Conservation (phyloP, 64 coral and sea anemone genomes). For the Catalaphyllia jardinei region DNA sequence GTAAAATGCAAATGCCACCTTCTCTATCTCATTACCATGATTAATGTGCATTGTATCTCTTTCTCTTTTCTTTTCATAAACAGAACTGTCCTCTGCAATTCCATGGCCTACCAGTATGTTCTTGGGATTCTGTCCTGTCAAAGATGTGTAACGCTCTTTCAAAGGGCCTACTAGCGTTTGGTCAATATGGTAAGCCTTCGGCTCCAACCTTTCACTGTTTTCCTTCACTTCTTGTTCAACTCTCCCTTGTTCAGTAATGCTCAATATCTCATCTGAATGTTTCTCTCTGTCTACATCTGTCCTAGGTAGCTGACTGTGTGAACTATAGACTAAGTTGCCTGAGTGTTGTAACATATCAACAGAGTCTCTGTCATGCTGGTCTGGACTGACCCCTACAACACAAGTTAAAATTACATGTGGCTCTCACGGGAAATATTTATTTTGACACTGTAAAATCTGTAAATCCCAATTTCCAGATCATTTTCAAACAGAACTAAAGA, state of each 20-base stretch:
- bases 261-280: background rate
- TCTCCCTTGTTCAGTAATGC: background rate
- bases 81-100: background rate
- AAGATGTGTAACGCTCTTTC: background rate
- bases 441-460: too few species aligned
- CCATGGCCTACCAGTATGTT: background rate
- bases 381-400: constrained; percentile 2
- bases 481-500: too few species aligned
- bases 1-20: background rate
- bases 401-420: too few species aligned
- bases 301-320: background rate
- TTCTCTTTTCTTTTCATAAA: background rate
- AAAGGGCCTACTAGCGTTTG: background rate
- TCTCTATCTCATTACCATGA: background rate
- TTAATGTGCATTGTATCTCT: background rate
- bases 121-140: background rate
- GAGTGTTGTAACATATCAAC: background rate
- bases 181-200: background rate
- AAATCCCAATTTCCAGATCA: too few species aligned
- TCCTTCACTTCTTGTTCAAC: background rate
- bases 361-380: background rate
- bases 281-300: constrained; percentile 1
- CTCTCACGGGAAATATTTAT: too few species aligned
- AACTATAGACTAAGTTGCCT: background rate
- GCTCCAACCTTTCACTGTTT: background rate